Evolutionary conservation across 1,140 invertebrate species (phyloP).

Genomic region (Goniozus legneri): DNA sequence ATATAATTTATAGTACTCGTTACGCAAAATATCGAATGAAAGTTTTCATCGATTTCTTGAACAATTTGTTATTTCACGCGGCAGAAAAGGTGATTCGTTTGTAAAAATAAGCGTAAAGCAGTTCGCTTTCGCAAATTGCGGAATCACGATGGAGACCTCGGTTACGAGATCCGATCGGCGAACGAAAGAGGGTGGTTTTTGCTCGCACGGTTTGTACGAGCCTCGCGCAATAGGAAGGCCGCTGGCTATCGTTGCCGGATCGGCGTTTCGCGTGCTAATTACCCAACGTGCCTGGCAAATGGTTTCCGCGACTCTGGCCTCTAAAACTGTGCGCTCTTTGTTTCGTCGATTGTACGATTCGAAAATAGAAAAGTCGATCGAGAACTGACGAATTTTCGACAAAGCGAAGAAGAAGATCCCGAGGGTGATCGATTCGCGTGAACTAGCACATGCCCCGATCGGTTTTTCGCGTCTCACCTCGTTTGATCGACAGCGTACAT

Average conservation of each 20-base stretch:
- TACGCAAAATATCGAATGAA: too few species aligned
- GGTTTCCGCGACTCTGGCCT: slow-evolving; percentile 23
- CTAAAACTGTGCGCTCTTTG: slow-evolving; percentile 7
- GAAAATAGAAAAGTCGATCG: neutral
- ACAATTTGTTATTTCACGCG: too few species aligned
- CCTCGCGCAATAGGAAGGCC: slow-evolving; percentile 28
- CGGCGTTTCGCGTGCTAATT: slow-evolving; percentile 30
- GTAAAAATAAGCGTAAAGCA: slow-evolving; percentile 2
- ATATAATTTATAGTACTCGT: too few species aligned
- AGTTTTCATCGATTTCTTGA: too few species aligned
- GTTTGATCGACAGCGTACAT: slow-evolving; percentile 3
- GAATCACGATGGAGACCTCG: slow-evolving; percentile 1
- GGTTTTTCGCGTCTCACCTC: slow-evolving; percentile 19
- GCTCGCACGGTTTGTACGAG: slow-evolving; percentile 4
- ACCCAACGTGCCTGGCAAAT: slow-evolving; percentile 30
- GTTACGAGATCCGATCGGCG: slow-evolving; percentile 10
- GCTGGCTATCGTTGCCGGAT: slow-evolving; percentile 21
- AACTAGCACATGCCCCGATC: too few species aligned
- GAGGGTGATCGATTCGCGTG: slow-evolving; percentile 3
- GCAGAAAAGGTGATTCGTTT: too few species aligned
- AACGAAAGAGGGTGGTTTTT: slow-evolving; percentile 23
- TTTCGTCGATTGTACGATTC: slow-evolving; percentile 7
- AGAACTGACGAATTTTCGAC: neutral
- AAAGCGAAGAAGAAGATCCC: neutral
- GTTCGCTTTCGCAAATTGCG: neutral